Conservation (phyloP, 35 echinoderm and acorn worm genomes). For the Stichopus chloronotus region DNA sequence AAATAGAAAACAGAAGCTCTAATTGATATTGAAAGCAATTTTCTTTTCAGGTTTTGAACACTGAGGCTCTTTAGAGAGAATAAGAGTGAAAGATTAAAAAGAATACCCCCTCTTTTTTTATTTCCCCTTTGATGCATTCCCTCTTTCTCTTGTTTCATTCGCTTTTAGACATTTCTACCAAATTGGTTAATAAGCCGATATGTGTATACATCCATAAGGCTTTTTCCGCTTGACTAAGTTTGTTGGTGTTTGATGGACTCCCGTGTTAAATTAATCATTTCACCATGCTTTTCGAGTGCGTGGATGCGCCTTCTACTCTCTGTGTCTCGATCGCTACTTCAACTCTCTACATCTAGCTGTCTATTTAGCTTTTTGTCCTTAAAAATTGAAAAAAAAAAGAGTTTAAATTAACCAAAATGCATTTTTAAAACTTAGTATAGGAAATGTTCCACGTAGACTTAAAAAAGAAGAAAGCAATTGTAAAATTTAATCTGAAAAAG, state of each 20-base stretch:
- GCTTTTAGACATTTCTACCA: constrained; percentile 17
- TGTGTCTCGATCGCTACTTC: not conserved
- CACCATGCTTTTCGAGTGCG: not conserved
- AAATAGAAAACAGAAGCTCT: not conserved
- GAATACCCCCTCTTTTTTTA: not conserved
- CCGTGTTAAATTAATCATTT: constrained; percentile 7
- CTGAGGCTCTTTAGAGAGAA: not conserved
- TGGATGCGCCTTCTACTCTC: not conserved
- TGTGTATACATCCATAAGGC: constrained; percentile 1
- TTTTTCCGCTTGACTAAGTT: not conserved
- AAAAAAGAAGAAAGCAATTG: constrained; percentile 15
- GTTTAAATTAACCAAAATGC: not conserved
- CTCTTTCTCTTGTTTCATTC: not conserved
- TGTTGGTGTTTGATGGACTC: not conserved
- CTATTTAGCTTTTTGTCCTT: no score
- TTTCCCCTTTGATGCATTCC: not conserved
- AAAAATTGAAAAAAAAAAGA: no score
- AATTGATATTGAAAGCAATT: not conserved
- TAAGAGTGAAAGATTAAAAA: not conserved
- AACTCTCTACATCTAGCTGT: not conserved
- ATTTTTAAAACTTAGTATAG: not conserved
- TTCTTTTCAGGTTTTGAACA: not conserved
- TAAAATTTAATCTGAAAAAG: constrained; percentile 23
- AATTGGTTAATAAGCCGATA: constrained; percentile 16
- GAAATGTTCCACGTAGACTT: not conserved